Conservation (phyloP, 2,797 vertebrate species). For the Sebastes iracundus region DNA sequence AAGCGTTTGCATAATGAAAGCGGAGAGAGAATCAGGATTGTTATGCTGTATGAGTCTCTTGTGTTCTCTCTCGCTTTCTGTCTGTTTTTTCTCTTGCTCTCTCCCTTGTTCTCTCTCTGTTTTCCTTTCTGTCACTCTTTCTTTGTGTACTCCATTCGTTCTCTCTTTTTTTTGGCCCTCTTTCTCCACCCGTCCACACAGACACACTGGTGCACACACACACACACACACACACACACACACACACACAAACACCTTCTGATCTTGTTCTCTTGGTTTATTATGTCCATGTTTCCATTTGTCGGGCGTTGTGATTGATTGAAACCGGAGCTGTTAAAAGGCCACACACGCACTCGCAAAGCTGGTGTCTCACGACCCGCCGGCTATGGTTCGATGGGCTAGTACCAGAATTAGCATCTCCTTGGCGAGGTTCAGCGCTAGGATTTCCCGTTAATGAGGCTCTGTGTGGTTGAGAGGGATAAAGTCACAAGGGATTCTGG, state of each 20-base stretch:
- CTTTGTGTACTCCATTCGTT: constrained; percentile 16
- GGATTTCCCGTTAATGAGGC: constrained; percentile 81
- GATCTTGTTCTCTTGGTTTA: constrained; percentile 72
- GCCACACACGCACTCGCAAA: constrained; percentile 59
- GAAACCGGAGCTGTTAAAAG: constrained; percentile 80
- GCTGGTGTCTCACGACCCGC: constrained; percentile 55
- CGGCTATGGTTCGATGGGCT: constrained; percentile 69
- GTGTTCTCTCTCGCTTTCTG: constrained; percentile 41
- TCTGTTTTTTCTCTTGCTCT: constrained; percentile 35
- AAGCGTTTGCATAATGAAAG: constrained; percentile 79
- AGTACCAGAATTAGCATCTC: constrained; percentile 76
- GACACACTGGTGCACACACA: background rate
- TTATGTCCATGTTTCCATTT: constrained; percentile 71
- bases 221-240: constrained; percentile 42
- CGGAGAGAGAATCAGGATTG: constrained; percentile 73
- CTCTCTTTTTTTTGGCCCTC: constrained; percentile 14
- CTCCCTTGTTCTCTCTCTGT: constrained; percentile 10
- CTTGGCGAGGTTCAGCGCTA: constrained; percentile 66
- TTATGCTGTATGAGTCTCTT: constrained; percentile 65
- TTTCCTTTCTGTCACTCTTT: constrained; percentile 31
- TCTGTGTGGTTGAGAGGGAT: constrained; percentile 62
- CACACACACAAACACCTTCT: constrained; percentile 54
- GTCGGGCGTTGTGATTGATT: constrained; percentile 67
- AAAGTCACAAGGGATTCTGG: constrained; percentile 66
- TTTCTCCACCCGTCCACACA: constrained; percentile 9